Conservation (phyloP, 2,888 invertebrate genomes). For the Tridacna gigas region DNA sequence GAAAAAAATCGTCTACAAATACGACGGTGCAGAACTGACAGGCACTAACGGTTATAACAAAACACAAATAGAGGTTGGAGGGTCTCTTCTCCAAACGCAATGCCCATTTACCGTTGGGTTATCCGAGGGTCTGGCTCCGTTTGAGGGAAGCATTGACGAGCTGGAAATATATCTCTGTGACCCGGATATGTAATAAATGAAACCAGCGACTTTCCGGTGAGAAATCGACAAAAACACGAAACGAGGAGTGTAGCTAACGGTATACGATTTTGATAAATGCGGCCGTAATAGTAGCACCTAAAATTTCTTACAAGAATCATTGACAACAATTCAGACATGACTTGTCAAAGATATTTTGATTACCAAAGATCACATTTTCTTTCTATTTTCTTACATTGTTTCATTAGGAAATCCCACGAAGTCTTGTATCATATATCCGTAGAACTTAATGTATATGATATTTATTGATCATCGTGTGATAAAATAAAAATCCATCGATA, state of each 20-base stretch:
- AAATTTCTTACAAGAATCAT: background rate
- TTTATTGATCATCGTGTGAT: too few species aligned
- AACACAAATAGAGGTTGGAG: background rate
- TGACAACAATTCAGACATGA: background rate
- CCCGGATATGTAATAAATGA: slow-evolving; percentile 27
- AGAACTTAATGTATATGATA: too few species aligned
- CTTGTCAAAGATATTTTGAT: background rate
- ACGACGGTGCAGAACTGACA: background rate
- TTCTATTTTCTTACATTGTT: background rate
- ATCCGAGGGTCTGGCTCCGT: slow-evolving; percentile 57
- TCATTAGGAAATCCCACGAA: too few species aligned
- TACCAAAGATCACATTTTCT: background rate
- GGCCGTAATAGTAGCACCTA: background rate
- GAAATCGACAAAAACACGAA: background rate
- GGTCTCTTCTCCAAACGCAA: slow-evolving; percentile 55
- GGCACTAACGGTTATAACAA: background rate
- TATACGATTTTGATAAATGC: background rate
- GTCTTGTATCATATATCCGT: too few species aligned
- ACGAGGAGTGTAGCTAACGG: background rate
- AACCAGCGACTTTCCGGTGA: background rate
- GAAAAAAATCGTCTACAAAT: slow-evolving; percentile 24
- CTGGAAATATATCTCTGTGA: slow-evolving; percentile 33
- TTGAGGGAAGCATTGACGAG: slow-evolving; percentile 23
- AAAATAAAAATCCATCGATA: too few species aligned
- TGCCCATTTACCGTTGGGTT: slow-evolving; percentile 76